Evolutionary conservation across 1,140 invertebrate genomes (phyloP), one percentile per base, ranked within the genome.

Genomic region (Mizuhopecten yessoensis): DNA sequence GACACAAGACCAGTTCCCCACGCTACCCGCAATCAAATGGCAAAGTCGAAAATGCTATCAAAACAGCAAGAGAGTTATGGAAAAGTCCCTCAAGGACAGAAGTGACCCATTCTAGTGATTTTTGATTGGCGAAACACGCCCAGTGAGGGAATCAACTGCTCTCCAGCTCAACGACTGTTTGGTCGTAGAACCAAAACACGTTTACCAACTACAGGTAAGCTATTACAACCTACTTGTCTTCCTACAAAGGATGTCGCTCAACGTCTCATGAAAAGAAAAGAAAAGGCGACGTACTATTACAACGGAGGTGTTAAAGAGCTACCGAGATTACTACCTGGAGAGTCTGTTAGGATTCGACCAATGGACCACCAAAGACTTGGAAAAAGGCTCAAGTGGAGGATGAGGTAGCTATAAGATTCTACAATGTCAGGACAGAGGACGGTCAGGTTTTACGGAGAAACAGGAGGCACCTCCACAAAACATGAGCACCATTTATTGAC

Each of bases 101-200:
- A 42, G 49, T 34, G 94, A 94, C 87, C 88, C 88, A 33, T 94
- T 90, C 57, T 86, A 92, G 20, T 90, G 88, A 87, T 86, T 94
- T 34, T 39, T 94, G 75, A 86, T 92, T 87, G 90, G 34, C 33
- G 93, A 86, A 92, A 93, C 86, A 89, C 92, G 87, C 91, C 93
- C 33, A 86, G 90, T 20, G 45, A 91, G 39, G 89, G 75, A 33
- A 88, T 90, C 11, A 86, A 20, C 13, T 86, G 49, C 20, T 87
- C 45, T 49, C 89, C 92, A 88, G 87, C 89, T 88, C 87, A 94
- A 49, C 36, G 89, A 33, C 86, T 94, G 15, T 86, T 94, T 86
- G 86, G 91, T 49, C 39, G 92, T 86, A 36, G 89, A 34, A 89
- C 90, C 20, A 90, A 90, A 89, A 91, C 90, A 29, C n/a, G 39